Percentiles rank a stretch among this genome's conserved stretches.
phyloP scores from a whole-genome alignment of 2,797 vertebrate genomes.

The Acanthurus leucopareius region DNA sequence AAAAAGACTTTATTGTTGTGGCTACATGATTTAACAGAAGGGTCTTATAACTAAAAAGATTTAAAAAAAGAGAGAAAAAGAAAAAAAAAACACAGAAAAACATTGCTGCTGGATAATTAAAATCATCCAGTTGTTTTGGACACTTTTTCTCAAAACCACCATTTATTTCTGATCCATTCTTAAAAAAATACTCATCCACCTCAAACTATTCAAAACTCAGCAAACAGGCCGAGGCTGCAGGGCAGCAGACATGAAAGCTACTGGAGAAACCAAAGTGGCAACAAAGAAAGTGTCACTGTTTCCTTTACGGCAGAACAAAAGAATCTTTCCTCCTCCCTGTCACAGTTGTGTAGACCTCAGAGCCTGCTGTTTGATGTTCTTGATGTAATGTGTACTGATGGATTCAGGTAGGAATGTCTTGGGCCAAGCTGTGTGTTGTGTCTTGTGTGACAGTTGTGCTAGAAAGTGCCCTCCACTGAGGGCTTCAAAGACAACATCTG shows the following conservation, averaged over 20 bases:
- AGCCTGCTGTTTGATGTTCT: constrained; percentile 70
- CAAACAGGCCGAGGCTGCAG: constrained; percentile 23
- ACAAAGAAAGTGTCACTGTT: constrained; percentile 52
- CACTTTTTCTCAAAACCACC: constrained; percentile 20
- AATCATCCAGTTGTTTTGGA: background rate
- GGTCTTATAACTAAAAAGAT: too few relatives aligned
- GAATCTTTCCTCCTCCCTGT: constrained; percentile 69
- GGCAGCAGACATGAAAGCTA: constrained; percentile 10
- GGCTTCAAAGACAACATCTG: constrained; percentile 84
- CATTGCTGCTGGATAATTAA: background rate
- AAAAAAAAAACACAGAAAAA: background rate
- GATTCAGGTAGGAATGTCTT: constrained; percentile 74
- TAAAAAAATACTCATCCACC: constrained; percentile 15
- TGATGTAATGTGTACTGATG: constrained; percentile 73
- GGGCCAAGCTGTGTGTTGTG: constrained; percentile 65
- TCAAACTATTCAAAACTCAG: constrained; percentile 27
- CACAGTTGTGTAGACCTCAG: constrained; percentile 64
- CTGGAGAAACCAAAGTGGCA: constrained; percentile 36
- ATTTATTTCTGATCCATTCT: background rate
- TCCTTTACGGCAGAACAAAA: constrained; percentile 66
- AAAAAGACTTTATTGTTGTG: background rate
- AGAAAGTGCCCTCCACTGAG: constrained; percentile 73
- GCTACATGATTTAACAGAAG: too few relatives aligned
- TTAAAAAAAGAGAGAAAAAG: background rate
- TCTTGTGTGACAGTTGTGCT: constrained; percentile 75